A percentile compares a stretch with the other conserved stretches of the same genome.
These are phyloP conservation scores for Odontomachus brunneus DNA, from an alignment of 1,140 invertebrate genomes.

Conservation along the genomic window DNA sequence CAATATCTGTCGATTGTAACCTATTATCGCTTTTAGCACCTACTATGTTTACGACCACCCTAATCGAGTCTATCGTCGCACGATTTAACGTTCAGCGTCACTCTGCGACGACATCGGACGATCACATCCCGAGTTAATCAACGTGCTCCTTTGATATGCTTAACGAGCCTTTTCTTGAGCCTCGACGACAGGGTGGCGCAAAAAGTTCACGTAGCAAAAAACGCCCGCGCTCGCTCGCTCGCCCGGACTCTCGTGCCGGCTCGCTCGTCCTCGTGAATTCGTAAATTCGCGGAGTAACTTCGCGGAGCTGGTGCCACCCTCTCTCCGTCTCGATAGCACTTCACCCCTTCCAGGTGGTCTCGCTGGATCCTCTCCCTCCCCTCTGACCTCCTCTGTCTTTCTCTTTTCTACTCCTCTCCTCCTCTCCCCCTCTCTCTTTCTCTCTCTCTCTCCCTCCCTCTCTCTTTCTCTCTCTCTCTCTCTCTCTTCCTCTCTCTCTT, in stretches of 20 bases:
- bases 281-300: slow-evolving; percentile 60
- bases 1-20: not conserved
- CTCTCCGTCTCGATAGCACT: slow-evolving; percentile 67
- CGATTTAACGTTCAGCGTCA: slow-evolving; percentile 41
- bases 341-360: slow-evolving; percentile 71
- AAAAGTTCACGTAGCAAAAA: slow-evolving; percentile 57
- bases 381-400: slow-evolving; percentile 19
- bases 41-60: not conserved
- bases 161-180: slow-evolving; percentile 51
- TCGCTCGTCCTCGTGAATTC: slow-evolving; percentile 52
- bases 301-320: slow-evolving; percentile 59
- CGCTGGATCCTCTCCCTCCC: slow-evolving; percentile 41
- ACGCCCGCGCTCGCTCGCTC: slow-evolving; percentile 20
- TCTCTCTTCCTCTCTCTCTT: slow-evolving; percentile 12
- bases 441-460: slow-evolving; percentile 42
- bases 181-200: slow-evolving; percentile 36
- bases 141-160: slow-evolving; percentile 55
- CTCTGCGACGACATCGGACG: slow-evolving; percentile 24
- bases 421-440: slow-evolving; percentile 10
- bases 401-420: not conserved
- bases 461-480: slow-evolving; percentile 9
- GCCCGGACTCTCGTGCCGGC: slow-evolving; percentile 22
- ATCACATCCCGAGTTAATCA: slow-evolving; percentile 45
- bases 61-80: slow-evolving; percentile 18
- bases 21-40: not conserved